Evolutionary conservation across 92 coral and sea anemone species (phyloP), one percentile per base, ranked within the genome.

Genomic region (Virgularia gustaviana): DNA sequence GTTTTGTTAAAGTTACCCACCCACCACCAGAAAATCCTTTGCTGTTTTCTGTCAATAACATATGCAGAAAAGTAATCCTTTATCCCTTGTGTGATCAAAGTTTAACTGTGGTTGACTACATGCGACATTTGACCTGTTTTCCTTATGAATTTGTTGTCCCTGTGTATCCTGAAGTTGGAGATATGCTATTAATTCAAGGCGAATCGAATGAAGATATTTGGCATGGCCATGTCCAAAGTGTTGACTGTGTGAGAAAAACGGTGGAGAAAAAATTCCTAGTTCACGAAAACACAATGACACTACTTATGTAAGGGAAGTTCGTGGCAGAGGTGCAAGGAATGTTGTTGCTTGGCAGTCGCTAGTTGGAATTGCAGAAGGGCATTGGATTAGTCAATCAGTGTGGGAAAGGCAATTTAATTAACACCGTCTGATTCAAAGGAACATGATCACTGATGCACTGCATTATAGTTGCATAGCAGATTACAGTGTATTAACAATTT

Each of bases 111-210:
- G 85, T 68, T 34, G 88, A 84, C 57, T 84, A 84, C 67, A 70
- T 47, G 75, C 65, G 73, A 16, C 75, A 66, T 0, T 22, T 24
- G 35, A 57, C 47, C 57, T 6, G 71, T 15, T 24, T 57, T 42
- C 83, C 79, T 0, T 70, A 23, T 64, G 39, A 44, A 63, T 6
- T 79, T 3, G 45, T 83, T 62, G 76, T 79, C n/a, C 81, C 88
- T 19, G 78, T 73, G 0, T 84, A 51, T 80, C 65, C 70, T 61
- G 78, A 84, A 55, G 47, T 30, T 54, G 85, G 82, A 27, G 85
- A 84, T 57, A 84, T 84, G 88, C 68, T 73, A 1, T 78, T 80
- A 42, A 74, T 84, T 41, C 88, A 79, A 42, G 88, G 88, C 24
- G 88, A 84, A 61, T 41, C 31, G 32, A 57, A 10, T 56, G 35